Percentiles rank a stretch among this genome's conserved stretches.
These are phyloP conservation scores for Mobula birostris DNA, from an alignment of 2,113 vertebrate species.

Conservation along the genomic window DNA sequence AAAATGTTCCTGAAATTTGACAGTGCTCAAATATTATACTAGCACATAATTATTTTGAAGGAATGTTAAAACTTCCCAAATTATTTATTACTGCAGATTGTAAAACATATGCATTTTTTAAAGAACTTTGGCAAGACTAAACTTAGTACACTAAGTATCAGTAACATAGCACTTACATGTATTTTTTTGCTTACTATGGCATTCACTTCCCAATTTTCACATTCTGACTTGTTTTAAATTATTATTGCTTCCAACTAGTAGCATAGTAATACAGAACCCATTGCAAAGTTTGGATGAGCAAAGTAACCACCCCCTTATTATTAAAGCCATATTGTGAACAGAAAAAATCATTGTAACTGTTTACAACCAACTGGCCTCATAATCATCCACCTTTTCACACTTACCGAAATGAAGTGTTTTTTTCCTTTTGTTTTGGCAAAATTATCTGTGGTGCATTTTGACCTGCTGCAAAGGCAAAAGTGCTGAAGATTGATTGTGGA, in stretches of 20 bases:
- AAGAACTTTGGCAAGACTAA: background rate
- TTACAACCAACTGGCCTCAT: background rate
- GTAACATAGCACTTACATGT: background rate
- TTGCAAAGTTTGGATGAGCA: background rate
- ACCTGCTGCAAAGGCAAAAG: constrained; percentile 87
- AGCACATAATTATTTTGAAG: background rate
- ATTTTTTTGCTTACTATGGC: background rate
- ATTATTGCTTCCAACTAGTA: background rate
- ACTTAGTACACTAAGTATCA: background rate
- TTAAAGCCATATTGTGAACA: background rate
- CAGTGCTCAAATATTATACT: background rate
- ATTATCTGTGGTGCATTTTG: constrained; percentile 80
- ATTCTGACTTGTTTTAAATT: background rate
- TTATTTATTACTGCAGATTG: background rate
- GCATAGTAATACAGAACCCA: background rate
- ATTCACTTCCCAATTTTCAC: background rate
- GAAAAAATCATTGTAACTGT: background rate
- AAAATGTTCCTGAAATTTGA: background rate
- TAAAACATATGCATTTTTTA: background rate
- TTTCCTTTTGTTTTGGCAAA: constrained; percentile 92
- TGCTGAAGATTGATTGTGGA: constrained; percentile 88
- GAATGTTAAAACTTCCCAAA: background rate
- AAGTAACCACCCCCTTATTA: background rate
- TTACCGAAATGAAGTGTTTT: constrained; percentile 94
- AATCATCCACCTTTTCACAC: constrained; percentile 37